A percentile compares a stretch with the other conserved stretches of the same genome.
Evolutionary conservation across 2,113 vertebrate species (phyloP).

Genomic region (Ammodytes dubius): DNA sequence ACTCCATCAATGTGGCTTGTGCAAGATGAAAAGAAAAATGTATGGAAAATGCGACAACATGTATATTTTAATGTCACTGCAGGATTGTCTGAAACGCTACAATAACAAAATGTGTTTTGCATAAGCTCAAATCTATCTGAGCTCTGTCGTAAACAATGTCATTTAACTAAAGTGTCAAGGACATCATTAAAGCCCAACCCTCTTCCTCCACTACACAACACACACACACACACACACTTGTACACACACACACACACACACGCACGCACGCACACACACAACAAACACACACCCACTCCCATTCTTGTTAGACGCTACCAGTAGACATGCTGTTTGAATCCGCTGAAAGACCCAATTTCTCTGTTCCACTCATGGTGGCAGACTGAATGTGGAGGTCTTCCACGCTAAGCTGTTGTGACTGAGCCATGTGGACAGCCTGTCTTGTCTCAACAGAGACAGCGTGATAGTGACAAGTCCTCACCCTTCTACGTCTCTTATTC

Average conservation of each 20-base stretch:
- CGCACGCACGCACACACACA: too few species aligned
- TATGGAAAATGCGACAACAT: not conserved
- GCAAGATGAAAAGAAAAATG: not conserved
- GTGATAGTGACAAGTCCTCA: conserved; percentile 78
- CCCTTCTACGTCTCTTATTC: conserved; percentile 64
- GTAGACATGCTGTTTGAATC: conserved; percentile 43
- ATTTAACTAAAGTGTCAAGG: conserved; percentile 52
- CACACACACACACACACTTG: too few species aligned
- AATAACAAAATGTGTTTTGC: conserved; percentile 15
- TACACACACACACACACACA: too few species aligned
- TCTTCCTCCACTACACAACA: not conserved
- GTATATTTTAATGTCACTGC: conserved; percentile 10
- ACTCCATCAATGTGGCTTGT: not conserved
- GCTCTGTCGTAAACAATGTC: not conserved
- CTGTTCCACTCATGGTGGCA: conserved; percentile 42
- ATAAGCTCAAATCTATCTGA: conserved; percentile 24
- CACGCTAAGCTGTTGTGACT: conserved; percentile 62
- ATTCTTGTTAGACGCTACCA: conserved; percentile 25
- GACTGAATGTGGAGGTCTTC: conserved; percentile 59
- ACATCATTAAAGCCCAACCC: conserved; percentile 47
- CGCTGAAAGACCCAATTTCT: conserved; percentile 52
- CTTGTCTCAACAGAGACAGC: conserved; percentile 70
- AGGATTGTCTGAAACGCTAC: conserved; percentile 11
- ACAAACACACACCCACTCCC: not conserved
- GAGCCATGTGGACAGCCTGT: conserved; percentile 74